A percentile compares a stretch with the other conserved stretches of the same genome.
phyloP scores from a whole-genome alignment of 2,888 invertebrate species.

The Oscheius sp. region DNA sequence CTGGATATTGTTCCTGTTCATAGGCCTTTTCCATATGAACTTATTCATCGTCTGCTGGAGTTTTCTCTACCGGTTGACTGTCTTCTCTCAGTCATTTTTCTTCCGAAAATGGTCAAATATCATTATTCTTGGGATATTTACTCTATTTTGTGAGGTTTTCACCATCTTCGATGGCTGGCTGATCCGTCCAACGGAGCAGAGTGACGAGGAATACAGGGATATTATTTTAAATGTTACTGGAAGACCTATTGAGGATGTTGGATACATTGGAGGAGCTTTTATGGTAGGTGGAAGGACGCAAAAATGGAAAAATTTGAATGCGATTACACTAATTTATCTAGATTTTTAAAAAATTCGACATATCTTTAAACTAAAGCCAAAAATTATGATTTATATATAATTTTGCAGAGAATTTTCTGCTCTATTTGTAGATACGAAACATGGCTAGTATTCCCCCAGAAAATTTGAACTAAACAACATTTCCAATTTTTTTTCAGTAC shows the following conservation, averaged over 20 bases:
- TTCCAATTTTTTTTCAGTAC: constrained; percentile 11
- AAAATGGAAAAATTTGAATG: background rate
- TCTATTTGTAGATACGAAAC: background rate
- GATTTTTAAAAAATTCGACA: too few relatives aligned
- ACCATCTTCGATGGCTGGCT: constrained; percentile 19
- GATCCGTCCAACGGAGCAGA: background rate
- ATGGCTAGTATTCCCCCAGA: background rate
- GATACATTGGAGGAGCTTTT: constrained; percentile 19
- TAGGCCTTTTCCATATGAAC: constrained; percentile 9
- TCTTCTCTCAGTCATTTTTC: constrained; percentile 17
- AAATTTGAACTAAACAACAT: background rate
- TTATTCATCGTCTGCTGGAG: constrained; percentile 22
- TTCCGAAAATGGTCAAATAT: background rate
- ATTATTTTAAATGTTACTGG: constrained; percentile 7
- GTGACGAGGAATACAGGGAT: constrained; percentile 6
- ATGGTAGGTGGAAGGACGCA: background rate
- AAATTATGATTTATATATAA: too few relatives aligned
- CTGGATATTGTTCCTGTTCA: background rate
- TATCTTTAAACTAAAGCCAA: too few relatives aligned
- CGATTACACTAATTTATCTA: too few relatives aligned
- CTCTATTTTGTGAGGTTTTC: background rate
- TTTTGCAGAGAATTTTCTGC: too few relatives aligned
- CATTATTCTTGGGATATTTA: background rate
- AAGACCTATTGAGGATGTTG: constrained; percentile 12
- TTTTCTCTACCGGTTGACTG: constrained; percentile 13